Percentiles rank a stretch among this genome's conserved stretches.
Evolutionary conservation across 2,888 invertebrate genomes (phyloP).

Genomic region (Cerastis leucographa): DNA sequence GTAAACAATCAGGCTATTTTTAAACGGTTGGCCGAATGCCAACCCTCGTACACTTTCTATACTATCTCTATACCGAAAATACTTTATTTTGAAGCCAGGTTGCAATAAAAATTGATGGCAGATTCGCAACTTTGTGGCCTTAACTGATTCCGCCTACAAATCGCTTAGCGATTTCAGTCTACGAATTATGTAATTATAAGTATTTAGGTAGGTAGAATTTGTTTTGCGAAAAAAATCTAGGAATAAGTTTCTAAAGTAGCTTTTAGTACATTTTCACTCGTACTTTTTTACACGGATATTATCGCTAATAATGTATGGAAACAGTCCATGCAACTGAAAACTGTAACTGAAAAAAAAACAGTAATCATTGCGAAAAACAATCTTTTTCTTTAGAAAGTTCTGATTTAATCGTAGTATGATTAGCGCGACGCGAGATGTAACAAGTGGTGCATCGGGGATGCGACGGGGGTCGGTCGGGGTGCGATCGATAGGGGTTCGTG

Average conservation of each 20-base stretch:
- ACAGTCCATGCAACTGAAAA: conserved; percentile 7
- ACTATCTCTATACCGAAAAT: conserved; percentile 55
- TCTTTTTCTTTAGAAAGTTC: conserved; percentile 22
- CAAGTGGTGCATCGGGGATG: conserved; percentile 85
- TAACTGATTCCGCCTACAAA: conserved; percentile 13
- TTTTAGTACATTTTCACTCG: not conserved
- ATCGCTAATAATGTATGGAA: conserved; percentile 3
- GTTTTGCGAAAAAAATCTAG: not conserved
- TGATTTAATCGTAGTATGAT: conserved; percentile 42
- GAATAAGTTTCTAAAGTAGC: not conserved
- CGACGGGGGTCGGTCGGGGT: conserved; percentile 69
- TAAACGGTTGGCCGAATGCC: conserved; percentile 68
- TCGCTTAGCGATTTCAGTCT: not conserved
- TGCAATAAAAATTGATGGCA: conserved; percentile 30
- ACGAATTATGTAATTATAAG: not conserved
- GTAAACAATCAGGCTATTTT: conserved; percentile 67
- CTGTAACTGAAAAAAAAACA: too few relatives aligned
- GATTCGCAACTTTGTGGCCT: conserved; percentile 23
- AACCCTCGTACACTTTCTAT: conserved; percentile 63
- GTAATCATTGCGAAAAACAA: conserved; percentile 5
- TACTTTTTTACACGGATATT: not conserved
- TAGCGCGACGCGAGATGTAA: conserved; percentile 79
- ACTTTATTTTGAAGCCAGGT: conserved; percentile 49
- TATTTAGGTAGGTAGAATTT: not conserved
- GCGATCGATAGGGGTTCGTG: conserved; percentile 73